phyloP scores from a whole-genome alignment of 2,797 vertebrate species.

The Sylvia borin region DNA sequence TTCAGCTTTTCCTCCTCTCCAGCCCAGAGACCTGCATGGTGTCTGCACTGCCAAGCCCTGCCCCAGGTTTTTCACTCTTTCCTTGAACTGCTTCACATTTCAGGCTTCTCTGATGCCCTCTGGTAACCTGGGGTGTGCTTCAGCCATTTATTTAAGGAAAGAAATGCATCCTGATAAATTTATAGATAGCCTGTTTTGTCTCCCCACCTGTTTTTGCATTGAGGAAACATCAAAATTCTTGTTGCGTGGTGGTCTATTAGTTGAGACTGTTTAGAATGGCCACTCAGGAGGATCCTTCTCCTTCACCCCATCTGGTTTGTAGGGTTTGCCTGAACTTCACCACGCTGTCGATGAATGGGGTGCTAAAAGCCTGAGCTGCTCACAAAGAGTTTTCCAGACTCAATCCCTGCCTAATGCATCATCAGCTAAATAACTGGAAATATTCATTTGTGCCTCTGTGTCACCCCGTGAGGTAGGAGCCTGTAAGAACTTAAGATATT shows the following conservation, averaged over 20 bases:
- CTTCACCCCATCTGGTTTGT: not conserved
- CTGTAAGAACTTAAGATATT: not conserved
- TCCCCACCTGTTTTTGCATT: not conserved
- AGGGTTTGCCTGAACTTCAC: not conserved
- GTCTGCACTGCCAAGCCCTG: not conserved
- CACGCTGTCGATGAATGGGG: not conserved
- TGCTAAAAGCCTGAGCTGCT: not conserved
- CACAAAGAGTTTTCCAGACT: fast-evolving
- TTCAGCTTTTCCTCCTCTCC: not conserved
- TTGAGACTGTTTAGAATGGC: not conserved
- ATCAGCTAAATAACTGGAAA: not conserved
- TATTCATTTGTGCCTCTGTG: not conserved
- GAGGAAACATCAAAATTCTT: not conserved
- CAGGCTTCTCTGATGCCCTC: not conserved
- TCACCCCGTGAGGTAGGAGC: not conserved
- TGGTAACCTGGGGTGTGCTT: not conserved
- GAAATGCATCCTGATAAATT: not conserved
- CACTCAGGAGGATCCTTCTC: not conserved
- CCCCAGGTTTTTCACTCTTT: not conserved
- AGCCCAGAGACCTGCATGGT: not conserved
- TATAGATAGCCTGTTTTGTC: not conserved
- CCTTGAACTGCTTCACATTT: not conserved
- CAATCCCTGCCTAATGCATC: not conserved
- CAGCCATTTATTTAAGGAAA: not conserved
- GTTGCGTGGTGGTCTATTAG: not conserved